These are phyloP conservation scores for Sylvia atricapilla DNA, from an alignment of 2,113 vertebrate species.

Conservation along the genomic window DNA sequence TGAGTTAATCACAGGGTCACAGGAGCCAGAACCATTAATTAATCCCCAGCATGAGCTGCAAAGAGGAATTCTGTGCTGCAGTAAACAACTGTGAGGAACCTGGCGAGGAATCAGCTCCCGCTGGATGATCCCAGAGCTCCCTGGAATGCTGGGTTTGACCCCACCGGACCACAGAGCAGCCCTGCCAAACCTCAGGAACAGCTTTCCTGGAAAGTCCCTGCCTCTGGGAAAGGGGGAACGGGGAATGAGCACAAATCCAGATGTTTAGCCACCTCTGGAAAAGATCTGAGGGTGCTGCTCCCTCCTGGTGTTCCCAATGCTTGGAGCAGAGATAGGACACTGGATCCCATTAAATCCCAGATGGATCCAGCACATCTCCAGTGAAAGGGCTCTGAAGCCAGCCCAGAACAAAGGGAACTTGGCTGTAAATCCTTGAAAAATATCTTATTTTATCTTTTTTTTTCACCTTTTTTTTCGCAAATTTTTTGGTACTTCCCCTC, in stretches of 20 bases:
- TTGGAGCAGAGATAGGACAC: neutral
- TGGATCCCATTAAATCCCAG: neutral
- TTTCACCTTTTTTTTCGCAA: rapidly evolving
- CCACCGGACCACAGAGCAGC: no score
- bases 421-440: neutral
- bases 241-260: neutral
- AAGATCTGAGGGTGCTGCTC: neutral
- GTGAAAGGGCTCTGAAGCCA: neutral
- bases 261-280: neutral
- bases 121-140: neutral
- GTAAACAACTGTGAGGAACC: neutral
- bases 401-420: neutral
- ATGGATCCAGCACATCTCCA: neutral
- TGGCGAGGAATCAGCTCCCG: neutral
- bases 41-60: slow-evolving; percentile 41
- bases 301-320: rapidly evolving
- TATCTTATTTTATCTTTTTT: neutral
- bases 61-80: slow-evolving; percentile 3
- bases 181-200: neutral
- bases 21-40: slow-evolving; percentile 70
- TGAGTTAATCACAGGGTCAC: slow-evolving; percentile 73
- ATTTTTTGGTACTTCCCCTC: neutral
- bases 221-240: neutral
- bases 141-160: rapidly evolving
- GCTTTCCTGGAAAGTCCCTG: neutral